These are phyloP conservation scores for Acrossocheilus wenchowensis DNA, from an alignment of 2,797 vertebrate species.

Conservation along the genomic window DNA sequence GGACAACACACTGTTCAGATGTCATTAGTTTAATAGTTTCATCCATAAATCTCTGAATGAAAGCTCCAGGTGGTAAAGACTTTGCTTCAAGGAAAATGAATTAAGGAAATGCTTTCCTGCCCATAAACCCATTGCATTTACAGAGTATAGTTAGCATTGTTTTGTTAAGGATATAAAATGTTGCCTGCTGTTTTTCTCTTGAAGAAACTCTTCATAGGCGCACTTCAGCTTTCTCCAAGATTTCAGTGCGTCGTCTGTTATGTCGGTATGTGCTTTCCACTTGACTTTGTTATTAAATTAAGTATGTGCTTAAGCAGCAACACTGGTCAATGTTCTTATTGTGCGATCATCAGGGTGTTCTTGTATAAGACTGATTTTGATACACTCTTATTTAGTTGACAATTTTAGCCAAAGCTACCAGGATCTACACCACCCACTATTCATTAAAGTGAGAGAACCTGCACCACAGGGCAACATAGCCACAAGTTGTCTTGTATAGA, in stretches of 20 bases:
- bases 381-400: not conserved
- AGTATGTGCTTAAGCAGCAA: not conserved
- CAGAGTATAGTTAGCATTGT: constrained; percentile 25
- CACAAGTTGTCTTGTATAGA: not conserved
- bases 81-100: not conserved
- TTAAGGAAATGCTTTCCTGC: constrained; percentile 3
- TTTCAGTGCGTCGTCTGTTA: not conserved
- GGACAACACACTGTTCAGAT: constrained; percentile 21
- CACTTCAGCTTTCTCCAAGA: not conserved
- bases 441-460: not conserved
- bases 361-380: not conserved
- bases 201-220: not conserved
- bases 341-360: not conserved
- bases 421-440: not conserved
- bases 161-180: constrained; percentile 9
- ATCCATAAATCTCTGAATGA: constrained; percentile 36
- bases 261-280: not conserved
- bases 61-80: constrained; percentile 14
- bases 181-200: constrained; percentile 13
- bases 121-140: constrained; percentile 25
- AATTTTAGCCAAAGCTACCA: not conserved
- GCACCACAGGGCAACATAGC: not conserved
- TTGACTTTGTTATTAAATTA: not conserved
- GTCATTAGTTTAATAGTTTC: constrained; percentile 49
- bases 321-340: not conserved